Percentiles rank a stretch among this genome's conserved stretches.
Evolutionary conservation across 2,113 vertebrate genomes (phyloP).

Genomic region (Hemichromis elongatus): DNA sequence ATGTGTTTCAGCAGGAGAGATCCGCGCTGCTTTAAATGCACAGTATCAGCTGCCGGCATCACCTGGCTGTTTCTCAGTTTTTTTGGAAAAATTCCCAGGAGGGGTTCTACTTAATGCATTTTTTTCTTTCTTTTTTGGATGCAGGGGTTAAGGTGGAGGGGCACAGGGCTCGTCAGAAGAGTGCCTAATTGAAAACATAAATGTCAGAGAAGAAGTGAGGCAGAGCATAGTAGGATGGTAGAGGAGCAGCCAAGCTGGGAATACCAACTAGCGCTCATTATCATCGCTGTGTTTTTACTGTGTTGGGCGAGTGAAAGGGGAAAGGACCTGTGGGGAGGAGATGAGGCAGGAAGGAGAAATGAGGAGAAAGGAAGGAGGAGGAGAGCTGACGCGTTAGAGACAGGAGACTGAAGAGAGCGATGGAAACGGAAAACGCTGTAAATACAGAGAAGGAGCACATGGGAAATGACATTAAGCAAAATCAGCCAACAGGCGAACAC

Average conservation of each 20-base stretch:
- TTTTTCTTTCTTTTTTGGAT: neutral
- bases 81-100: neutral
- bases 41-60: neutral
- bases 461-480: neutral
- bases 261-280: slow-evolving; percentile 56
- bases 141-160: neutral
- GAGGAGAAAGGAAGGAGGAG: neutral
- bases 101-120: neutral
- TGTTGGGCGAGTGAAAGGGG: neutral
- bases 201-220: slow-evolving; percentile 55
- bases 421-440: neutral
- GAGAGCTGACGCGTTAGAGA: neutral
- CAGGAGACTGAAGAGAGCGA: neutral
- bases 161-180: neutral
- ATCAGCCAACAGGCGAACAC: neutral
- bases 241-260: slow-evolving; percentile 30
- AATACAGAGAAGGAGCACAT: neutral
- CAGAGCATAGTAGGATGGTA: neutral
- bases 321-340: neutral
- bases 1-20: slow-evolving; percentile 1
- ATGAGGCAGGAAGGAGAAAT: neutral
- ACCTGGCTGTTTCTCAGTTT: neutral
- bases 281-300: slow-evolving; percentile 23
- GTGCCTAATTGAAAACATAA: slow-evolving; percentile 58
- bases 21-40: neutral